These are phyloP conservation scores for Eupsittula cactorum DNA, from an alignment of 2,113 vertebrate species.

Conservation along the genomic window DNA sequence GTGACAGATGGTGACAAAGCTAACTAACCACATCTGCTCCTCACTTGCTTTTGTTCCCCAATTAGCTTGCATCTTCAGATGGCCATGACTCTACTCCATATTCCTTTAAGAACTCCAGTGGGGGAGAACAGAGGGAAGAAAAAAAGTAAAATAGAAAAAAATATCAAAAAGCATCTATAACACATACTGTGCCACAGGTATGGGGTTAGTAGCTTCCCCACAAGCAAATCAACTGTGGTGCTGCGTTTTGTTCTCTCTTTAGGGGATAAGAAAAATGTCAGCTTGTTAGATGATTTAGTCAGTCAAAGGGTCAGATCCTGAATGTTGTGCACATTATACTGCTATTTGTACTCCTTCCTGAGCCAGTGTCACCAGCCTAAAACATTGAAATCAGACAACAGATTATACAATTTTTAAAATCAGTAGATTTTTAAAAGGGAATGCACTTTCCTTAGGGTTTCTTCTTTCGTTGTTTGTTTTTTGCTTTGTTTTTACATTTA, in stretches of 20 bases:
- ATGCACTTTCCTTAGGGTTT: not conserved
- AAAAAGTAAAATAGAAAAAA: not conserved
- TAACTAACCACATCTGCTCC: constrained; percentile 56
- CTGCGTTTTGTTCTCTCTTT: not conserved
- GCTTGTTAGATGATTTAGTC: constrained; percentile 14
- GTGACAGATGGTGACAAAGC: constrained; percentile 54
- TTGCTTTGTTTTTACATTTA: not conserved
- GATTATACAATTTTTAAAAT: not conserved
- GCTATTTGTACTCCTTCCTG: not conserved
- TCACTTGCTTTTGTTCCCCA: constrained; percentile 53
- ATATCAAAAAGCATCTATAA: not conserved
- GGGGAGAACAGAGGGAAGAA: not conserved
- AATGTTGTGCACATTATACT: not conserved
- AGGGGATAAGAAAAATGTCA: not conserved
- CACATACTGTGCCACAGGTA: not conserved
- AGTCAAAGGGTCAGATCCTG: not conserved
- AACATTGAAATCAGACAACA: not conserved
- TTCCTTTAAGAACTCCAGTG: constrained; percentile 34
- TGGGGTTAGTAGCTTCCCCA: not conserved
- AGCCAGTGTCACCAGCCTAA: not conserved
- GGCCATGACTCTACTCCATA: constrained; percentile 12
- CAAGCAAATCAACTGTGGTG: not conserved
- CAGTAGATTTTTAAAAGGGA: not conserved
- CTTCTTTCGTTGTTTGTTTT: not conserved
- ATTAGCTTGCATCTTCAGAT: constrained; percentile 53